phyloP scores from a whole-genome alignment of 1,140 invertebrate species.

The Drosophila arawakana region DNA sequence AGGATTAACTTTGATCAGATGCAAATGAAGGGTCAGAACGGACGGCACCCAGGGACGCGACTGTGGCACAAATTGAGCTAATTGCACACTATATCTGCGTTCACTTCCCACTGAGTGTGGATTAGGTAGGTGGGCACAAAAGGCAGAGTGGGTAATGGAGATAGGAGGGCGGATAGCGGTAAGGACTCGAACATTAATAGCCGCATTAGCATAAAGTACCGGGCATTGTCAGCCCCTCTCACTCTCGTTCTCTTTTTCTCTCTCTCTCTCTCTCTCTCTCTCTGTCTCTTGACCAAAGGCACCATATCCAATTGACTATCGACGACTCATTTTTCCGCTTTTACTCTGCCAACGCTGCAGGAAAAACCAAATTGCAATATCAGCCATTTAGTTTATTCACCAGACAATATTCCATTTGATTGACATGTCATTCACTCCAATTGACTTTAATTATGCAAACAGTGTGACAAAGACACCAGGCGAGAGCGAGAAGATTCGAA shows the following conservation, averaged over 20 bases:
- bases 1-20: slow-evolving; percentile 78
- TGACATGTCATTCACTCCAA: slow-evolving; percentile 48
- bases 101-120: slow-evolving; percentile 27
- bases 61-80: slow-evolving; percentile 78
- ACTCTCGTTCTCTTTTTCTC: no score
- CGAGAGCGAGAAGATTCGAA: not conserved
- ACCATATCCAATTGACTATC: slow-evolving; percentile 22
- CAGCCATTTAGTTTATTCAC: slow-evolving; percentile 35
- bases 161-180: not conserved
- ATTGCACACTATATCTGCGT: slow-evolving; percentile 71
- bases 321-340: not conserved
- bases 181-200: slow-evolving; percentile 67
- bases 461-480: not conserved
- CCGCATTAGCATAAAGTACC: slow-evolving; percentile 73
- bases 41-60: slow-evolving; percentile 28
- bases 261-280: no score
- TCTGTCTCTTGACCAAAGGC: no score
- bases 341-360: not conserved
- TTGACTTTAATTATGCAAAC: slow-evolving; percentile 47
- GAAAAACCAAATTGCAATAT: slow-evolving; percentile 37
- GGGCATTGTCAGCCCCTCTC: slow-evolving; percentile 47
- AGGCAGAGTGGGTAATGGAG: not conserved
- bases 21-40: slow-evolving; percentile 33
- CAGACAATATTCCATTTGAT: slow-evolving; percentile 46
- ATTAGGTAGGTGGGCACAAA: not conserved